These are phyloP conservation scores for Sebastes fasciatus DNA, from an alignment of 2,113 vertebrate genomes.

Conservation along the genomic window DNA sequence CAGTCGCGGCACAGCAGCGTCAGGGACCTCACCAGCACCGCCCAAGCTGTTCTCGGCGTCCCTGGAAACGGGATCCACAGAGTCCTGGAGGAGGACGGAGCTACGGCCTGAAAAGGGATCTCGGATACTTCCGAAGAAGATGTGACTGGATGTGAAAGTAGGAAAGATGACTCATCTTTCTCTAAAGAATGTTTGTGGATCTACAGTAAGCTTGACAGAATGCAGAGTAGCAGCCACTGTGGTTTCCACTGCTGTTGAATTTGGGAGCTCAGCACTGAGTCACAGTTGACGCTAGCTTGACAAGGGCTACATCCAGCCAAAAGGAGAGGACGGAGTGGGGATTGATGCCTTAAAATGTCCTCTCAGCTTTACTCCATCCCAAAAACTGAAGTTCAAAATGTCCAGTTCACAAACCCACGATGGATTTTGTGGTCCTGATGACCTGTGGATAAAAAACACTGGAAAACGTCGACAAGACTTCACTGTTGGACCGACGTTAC, in stretches of 20 bases:
- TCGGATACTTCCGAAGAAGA: neutral
- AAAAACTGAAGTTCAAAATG: slow-evolving; percentile 15
- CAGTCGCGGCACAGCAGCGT: slow-evolving; percentile 92
- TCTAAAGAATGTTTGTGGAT: slow-evolving; percentile 26
- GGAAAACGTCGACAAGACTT: neutral
- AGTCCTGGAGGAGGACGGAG: slow-evolving; percentile 90
- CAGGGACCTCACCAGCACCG: slow-evolving; percentile 88
- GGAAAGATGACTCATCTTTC: neutral
- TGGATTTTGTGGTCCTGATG: neutral
- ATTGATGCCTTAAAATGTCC: slow-evolving; percentile 59
- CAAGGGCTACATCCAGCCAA: neutral
- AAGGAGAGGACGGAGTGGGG: neutral
- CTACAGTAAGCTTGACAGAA: neutral
- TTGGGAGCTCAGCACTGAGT: neutral
- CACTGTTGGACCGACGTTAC: slow-evolving; percentile 4
- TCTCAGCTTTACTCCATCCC: slow-evolving; percentile 41
- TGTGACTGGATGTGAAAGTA: neutral
- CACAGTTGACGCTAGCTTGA: neutral
- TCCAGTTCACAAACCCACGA: slow-evolving; percentile 12
- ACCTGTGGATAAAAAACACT: neutral
- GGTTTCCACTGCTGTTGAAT: neutral
- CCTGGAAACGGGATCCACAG: slow-evolving; percentile 93
- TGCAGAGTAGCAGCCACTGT: neutral
- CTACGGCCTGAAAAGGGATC: slow-evolving; percentile 31
- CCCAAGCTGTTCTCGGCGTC: slow-evolving; percentile 82